Conservation (phyloP, 2,888 invertebrate genomes). For the Tipula lateralis region DNA sequence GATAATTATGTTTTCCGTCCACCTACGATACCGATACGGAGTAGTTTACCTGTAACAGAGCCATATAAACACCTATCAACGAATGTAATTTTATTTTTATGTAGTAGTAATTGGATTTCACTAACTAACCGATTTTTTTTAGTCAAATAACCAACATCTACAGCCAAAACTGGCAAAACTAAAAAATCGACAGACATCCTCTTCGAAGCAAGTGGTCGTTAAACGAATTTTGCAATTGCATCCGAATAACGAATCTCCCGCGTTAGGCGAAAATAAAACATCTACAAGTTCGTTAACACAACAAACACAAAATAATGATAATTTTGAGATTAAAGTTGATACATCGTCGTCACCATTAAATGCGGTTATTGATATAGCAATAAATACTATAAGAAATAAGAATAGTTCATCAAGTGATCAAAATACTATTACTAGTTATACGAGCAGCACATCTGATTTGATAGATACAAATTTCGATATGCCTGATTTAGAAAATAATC, state of each 20-base stretch:
- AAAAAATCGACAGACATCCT: conserved; percentile 31
- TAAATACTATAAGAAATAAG: neutral
- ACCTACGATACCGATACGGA: conserved; percentile 42
- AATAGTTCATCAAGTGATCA: neutral
- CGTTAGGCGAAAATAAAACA: neutral
- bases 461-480: neutral
- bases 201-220: conserved; percentile 60
- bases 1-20: conserved; percentile 40
- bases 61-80: conserved; percentile 41
- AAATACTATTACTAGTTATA: neutral
- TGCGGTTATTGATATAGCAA: neutral
- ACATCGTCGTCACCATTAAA: neutral
- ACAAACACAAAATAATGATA: neutral
- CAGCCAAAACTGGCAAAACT: conserved; percentile 33
- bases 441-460: neutral
- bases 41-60: conserved; percentile 42
- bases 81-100: neutral
- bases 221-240: conserved; percentile 68
- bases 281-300: neutral
- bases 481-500: neutral
- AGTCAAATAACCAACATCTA: conserved; percentile 41
- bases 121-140: neutral
- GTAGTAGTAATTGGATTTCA: neutral
- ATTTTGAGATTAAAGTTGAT: neutral
- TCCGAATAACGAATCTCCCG: conserved; percentile 43